Conservation (phyloP, 1,140 invertebrate species). For the Drosophila pectinifera region DNA sequence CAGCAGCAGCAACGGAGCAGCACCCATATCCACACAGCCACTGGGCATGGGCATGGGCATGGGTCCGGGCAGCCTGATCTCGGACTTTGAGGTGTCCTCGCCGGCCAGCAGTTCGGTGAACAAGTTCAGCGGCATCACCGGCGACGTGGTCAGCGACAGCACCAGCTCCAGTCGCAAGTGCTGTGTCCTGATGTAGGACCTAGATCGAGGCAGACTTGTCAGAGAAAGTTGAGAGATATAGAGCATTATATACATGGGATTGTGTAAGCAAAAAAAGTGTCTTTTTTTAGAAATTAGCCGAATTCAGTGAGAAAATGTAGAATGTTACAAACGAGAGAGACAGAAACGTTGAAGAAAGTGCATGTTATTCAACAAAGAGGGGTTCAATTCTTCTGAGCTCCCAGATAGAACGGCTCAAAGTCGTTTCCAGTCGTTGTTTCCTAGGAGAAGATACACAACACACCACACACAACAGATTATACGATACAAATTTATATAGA, state of each 20-base stretch:
- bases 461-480: constrained; percentile 47
- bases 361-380: constrained; percentile 27
- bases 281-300: constrained; percentile 72
- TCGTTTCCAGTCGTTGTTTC: constrained; percentile 66
- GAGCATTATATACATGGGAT: constrained; percentile 25
- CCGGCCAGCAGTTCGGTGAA: constrained; percentile 67
- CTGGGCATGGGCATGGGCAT: constrained; percentile 63
- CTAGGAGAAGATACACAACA: constrained; percentile 51
- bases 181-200: constrained; percentile 85
- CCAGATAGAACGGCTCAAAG: constrained; percentile 62
- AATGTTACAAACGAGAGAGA: constrained; percentile 23
- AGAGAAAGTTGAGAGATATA: constrained; percentile 1
- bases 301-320: constrained; percentile 58
- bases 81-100: constrained; percentile 60
- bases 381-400: constrained; percentile 70
- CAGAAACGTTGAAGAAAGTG: constrained; percentile 8
- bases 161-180: constrained; percentile 87
- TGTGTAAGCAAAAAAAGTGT: constrained; percentile 60
- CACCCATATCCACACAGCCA: constrained; percentile 63
- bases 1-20: constrained; percentile 36
- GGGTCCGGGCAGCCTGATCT: constrained; percentile 57
- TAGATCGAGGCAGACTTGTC: constrained; percentile 5
- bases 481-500: constrained; percentile 52
- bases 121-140: constrained; percentile 89
- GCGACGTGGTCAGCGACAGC: constrained; percentile 88